phyloP scores from a whole-genome alignment of 2,113 vertebrate species.

The Bos taurus region DNA sequence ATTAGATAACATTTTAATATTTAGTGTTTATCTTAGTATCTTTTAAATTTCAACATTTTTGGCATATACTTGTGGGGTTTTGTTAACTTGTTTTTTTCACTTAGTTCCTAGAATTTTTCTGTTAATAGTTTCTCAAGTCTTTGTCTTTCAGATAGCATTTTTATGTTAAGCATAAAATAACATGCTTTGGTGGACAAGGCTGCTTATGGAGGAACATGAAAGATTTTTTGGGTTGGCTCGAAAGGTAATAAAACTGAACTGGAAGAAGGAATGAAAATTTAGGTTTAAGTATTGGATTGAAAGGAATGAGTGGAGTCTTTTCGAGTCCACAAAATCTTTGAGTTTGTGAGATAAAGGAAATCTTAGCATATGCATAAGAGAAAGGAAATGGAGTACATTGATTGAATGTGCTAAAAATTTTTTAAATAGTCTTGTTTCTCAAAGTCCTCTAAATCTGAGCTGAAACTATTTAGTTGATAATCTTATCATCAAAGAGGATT shows the following conservation, averaged over 20 bases:
- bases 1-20: not conserved
- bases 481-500: not conserved
- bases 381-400: not conserved
- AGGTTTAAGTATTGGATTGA: not conserved
- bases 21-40: not conserved
- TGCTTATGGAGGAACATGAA: not conserved
- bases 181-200: not conserved
- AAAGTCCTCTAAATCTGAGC: not conserved
- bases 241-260: not conserved
- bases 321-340: not conserved
- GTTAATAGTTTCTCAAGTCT: not conserved
- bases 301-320: not conserved
- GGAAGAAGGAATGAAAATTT: not conserved
- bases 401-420: not conserved
- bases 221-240: not conserved
- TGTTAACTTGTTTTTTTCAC: not conserved
- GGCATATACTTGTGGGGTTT: not conserved
- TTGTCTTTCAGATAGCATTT: not conserved
- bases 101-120: constrained; percentile 12
- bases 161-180: not conserved
- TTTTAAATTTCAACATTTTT: not conserved
- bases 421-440: not conserved
- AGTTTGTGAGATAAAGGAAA: not conserved
- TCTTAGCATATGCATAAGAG: not conserved
- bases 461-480: not conserved